These are phyloP conservation scores for Cariama cristata DNA, from an alignment of 2,113 vertebrate genomes.

Conservation along the genomic window DNA sequence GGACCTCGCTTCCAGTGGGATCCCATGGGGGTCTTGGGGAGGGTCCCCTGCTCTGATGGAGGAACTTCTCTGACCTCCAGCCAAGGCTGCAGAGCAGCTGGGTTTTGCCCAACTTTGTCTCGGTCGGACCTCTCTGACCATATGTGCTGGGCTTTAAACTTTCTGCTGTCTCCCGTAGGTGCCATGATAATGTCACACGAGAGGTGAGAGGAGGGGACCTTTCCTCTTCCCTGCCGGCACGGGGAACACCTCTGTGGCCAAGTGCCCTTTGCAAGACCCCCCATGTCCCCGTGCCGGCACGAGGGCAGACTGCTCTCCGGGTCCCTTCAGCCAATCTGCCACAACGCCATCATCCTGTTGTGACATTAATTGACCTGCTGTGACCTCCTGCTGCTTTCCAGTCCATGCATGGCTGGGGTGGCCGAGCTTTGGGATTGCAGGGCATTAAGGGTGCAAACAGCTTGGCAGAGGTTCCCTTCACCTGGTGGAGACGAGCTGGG, in stretches of 20 bases:
- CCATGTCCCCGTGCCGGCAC: rapidly evolving
- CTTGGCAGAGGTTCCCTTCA: not conserved
- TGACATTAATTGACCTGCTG: not conserved
- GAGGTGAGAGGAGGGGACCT: not conserved
- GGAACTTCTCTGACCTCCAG: not conserved
- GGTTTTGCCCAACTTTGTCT: not conserved
- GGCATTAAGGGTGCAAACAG: not conserved
- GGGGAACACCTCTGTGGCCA: not conserved
- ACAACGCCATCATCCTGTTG: not conserved
- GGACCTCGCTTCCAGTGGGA: not conserved
- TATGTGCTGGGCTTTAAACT: not conserved
- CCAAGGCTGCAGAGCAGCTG: not conserved
- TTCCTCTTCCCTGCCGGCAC: not conserved
- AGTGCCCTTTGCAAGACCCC: not conserved
- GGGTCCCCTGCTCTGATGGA: rapidly evolving
- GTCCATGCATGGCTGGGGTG: not conserved
- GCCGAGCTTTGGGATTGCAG: not conserved
- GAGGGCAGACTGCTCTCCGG: not conserved
- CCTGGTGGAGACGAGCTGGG: not conserved
- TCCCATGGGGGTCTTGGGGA: no score
- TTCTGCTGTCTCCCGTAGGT: not conserved
- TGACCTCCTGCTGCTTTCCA: not conserved
- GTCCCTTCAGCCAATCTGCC: not conserved
- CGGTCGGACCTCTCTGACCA: not conserved
- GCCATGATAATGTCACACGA: not conserved